phyloP scores from a whole-genome alignment of 2,888 invertebrate genomes.

The Minunthozetes semirufus region DNA sequence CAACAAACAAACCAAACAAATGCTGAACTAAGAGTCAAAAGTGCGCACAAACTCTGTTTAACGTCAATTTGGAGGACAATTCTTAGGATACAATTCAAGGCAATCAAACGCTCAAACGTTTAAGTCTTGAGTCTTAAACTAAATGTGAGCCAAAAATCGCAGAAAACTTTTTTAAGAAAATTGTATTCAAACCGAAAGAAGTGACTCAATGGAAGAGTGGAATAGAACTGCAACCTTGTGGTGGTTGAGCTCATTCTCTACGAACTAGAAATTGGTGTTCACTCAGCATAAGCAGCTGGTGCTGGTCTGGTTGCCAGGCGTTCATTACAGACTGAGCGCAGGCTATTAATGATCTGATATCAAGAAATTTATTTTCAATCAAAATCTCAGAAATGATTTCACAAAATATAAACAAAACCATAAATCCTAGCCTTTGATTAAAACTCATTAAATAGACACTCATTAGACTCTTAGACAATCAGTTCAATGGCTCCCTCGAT shows the following conservation, averaged over 20 bases:
- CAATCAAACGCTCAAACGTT: neutral
- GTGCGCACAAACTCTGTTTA: slow-evolving; percentile 11
- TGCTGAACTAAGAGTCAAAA: neutral
- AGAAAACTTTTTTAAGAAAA: neutral
- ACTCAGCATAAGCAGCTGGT: slow-evolving; percentile 9
- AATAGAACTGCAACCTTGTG: slow-evolving; percentile 14
- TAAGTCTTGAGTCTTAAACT: neutral
- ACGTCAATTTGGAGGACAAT: slow-evolving; percentile 21
- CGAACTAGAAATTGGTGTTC: slow-evolving; percentile 17
- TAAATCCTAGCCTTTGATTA: neutral
- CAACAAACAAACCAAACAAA: neutral
- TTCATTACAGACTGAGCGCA: neutral
- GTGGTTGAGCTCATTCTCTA: slow-evolving; percentile 13
- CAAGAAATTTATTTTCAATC: neutral
- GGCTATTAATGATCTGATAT: no score
- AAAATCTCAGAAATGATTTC: neutral
- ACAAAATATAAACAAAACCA: neutral
- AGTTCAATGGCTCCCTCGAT: neutral
- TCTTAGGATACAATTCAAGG: neutral
- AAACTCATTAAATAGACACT: neutral
- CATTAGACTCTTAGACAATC: neutral
- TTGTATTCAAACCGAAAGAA: neutral
- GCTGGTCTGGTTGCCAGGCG: slow-evolving; percentile 25
- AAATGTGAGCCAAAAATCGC: slow-evolving; percentile 5
- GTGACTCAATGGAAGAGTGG: slow-evolving; percentile 17